Evolutionary conservation across 2,797 vertebrate species (phyloP).

Genomic region (Sarcophilus harrisii): DNA sequence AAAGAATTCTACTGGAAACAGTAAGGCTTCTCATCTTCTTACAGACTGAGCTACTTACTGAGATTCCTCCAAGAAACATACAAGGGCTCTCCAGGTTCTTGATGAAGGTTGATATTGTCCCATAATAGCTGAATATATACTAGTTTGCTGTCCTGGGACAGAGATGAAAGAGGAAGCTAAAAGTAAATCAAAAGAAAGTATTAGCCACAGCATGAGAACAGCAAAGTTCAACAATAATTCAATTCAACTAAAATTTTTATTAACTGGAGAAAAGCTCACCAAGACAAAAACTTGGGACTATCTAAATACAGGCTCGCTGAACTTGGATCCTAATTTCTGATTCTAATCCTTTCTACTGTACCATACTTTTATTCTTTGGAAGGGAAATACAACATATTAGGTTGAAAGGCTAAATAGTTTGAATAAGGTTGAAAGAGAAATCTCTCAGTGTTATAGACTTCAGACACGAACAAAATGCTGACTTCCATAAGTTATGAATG

Average conservation of each 20-base stretch:
- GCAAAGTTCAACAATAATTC: slow-evolving; percentile 25
- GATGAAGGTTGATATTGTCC: slow-evolving; percentile 98
- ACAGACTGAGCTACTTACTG: slow-evolving; percentile 88
- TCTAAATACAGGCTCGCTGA: not conserved
- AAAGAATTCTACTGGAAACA: not conserved
- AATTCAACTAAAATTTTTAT: not conserved
- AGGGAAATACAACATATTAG: not conserved
- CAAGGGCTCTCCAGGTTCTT: slow-evolving; percentile 93
- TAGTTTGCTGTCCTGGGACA: slow-evolving; percentile 96
- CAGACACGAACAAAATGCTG: slow-evolving; percentile 44
- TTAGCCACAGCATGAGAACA: slow-evolving; percentile 42
- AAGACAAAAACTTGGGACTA: not conserved
- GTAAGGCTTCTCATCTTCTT: not conserved
- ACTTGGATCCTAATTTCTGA: not conserved
- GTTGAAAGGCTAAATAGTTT: not conserved
- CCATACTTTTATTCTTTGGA: not conserved
- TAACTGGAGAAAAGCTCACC: not conserved
- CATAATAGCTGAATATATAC: slow-evolving; percentile 96
- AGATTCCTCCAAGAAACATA: slow-evolving; percentile 95
- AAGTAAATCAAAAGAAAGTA: slow-evolving; percentile 59
- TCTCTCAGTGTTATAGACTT: slow-evolving; percentile 33
- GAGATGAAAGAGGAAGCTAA: slow-evolving; percentile 93
- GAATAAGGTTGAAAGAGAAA: not conserved
- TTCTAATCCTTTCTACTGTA: not conserved
- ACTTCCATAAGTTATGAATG: slow-evolving; percentile 44